Base-by-base conservation (phyloP, 2,113 vertebrate genomes). In the Ammodytes dubius region DNA sequence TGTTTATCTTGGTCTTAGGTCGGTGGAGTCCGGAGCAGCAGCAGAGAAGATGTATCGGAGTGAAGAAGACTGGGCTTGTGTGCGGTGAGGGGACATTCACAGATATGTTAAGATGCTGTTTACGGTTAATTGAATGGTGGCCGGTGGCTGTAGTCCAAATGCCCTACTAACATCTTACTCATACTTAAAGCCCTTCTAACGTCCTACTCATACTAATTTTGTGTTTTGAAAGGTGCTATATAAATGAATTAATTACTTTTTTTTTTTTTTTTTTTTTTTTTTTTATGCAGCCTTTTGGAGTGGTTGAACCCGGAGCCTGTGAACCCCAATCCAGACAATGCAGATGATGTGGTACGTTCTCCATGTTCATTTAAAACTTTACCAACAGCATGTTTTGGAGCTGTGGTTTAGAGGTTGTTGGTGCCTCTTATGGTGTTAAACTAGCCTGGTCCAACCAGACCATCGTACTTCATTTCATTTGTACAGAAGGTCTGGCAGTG, bases 241-340 rank as follows among this genome's bases (percentile, higher is more conserved):
- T 1, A 27, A 27, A 27, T 27, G 1, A 27, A 2, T 1, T 27
- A 27, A 27, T 27, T 27, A 27, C 27, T 27, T 27, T 27, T 27
- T 2, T 27, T 27, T 27, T 27, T 27, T 27, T 27, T 27, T 27
- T 2, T 27, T 27, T 1, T 27, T 54, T 70, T 4, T 60, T 37
- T 86, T 4, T 65, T 1, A 35, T 60, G 9, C 78, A 95, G 95
- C 42, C 79, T 96, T 57, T 2, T 94, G 71, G 92, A 94, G 87
- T 89, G 92, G 85, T 79, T 96, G 76, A 95, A 95, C 80, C 94
- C 95, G 7, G 87, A 90, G 47, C 86, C 89, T 54, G 57, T 91
- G 54, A 92, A 87, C 56, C 39, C 61, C 0, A 72, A 89, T 11
- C 50, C 65, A 3, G 86, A 94, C 0, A 9, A 70, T 19, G 56